Evolutionary conservation across 2,113 vertebrate genomes (phyloP).

Genomic region (Rousettus leschenaultii): DNA sequence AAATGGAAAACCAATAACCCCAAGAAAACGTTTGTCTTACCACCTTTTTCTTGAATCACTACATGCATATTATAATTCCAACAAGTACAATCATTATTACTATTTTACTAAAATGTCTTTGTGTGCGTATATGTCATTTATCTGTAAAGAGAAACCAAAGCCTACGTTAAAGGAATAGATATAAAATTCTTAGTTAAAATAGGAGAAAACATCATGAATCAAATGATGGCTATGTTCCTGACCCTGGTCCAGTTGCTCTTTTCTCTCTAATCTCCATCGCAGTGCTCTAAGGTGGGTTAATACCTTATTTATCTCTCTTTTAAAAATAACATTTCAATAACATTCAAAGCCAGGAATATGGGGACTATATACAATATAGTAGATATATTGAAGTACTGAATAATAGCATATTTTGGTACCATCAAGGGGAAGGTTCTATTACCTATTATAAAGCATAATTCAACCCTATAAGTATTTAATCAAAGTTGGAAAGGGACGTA

Average conservation of each 20-base stretch:
- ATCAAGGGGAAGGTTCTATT: background rate
- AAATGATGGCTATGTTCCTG: background rate
- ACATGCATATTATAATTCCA: background rate
- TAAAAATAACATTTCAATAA: background rate
- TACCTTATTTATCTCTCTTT: background rate
- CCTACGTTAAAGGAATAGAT: background rate
- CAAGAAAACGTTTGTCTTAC: background rate
- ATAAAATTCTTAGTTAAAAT: background rate
- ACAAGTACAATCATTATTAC: background rate
- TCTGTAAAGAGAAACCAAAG: background rate
- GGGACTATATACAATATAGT: background rate
- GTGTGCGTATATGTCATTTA: background rate
- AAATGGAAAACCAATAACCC: background rate
- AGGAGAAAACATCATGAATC: background rate
- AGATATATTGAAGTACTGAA: background rate
- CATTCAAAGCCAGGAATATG: background rate
- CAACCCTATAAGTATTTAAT: background rate
- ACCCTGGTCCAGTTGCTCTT: too few relatives aligned
- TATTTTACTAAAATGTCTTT: background rate
- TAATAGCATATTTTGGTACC: background rate
- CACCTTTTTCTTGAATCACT: background rate
- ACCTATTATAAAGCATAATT: slow-evolving; percentile 10
- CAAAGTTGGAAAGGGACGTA: background rate
- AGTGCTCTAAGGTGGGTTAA: background rate
- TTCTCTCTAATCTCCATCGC: background rate